Base-by-base conservation (phyloP, 2,888 invertebrate species). In the Drosophila niveifrons region DNA sequence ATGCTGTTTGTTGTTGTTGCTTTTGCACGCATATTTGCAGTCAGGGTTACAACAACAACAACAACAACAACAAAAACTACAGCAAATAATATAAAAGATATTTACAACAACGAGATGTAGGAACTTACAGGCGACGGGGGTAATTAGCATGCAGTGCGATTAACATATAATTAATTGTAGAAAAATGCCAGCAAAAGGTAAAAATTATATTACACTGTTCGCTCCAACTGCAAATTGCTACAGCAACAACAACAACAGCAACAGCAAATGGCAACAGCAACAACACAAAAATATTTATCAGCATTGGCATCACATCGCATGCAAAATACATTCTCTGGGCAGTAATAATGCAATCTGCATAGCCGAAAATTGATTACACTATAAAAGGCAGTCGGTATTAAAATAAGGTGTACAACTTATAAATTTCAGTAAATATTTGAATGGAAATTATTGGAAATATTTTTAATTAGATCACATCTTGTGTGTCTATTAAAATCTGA, bases 71-170 rank as follows among this genome's bases (percentile, higher is more conserved):
- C 31, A 31, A 4, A 6, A 29, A 4, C 29, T 7, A 8, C 31
- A 46, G 44, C 46, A 31, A 62, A 43, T 11, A 31, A 10, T 29
- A 48, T 29, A 15, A 31, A 34, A 17, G 34, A 78, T 61, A 72
- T 36, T 13, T 23, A 36, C 55, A 64, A 57, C 34, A 56, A 46
- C 58, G 53, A 13, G 44, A 57, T 11, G 11, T 18, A 57, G 41
- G 51, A 59, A 8, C 34, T 31, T 41, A n/a, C 31, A 53, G 65
- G 66, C 53, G 59, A 74, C 41, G 66, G 65, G 85, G 72, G 61
- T 87, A 90, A 90, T 87, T 88, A 87, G 90, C 90, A 90, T 90
- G 90, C 87, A 81, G 53, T 76, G 82, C 89, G 90, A 87, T 87
- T 87, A 87, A 90, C 90, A 90, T 87, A 90, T 89, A 87, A 90